phyloP scores from a whole-genome alignment of 2,888 invertebrate genomes.

The Lasioglossum zephyrum region DNA sequence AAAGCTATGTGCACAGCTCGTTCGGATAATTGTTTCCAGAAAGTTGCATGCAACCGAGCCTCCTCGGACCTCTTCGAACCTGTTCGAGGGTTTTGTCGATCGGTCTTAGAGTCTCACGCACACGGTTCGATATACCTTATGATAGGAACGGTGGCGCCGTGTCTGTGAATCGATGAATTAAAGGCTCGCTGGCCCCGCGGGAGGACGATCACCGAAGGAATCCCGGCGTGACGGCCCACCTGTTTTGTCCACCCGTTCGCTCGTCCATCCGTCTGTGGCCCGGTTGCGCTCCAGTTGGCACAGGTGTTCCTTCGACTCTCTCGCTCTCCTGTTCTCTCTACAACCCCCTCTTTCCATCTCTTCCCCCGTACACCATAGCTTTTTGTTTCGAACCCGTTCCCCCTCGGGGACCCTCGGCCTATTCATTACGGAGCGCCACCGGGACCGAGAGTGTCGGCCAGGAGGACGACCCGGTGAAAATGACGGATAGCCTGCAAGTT shows the following conservation, averaged over 20 bases:
- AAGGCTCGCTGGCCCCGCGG: slow-evolving; percentile 48
- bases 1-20: background rate
- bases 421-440: slow-evolving; percentile 66
- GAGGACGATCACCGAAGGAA: slow-evolving; percentile 69
- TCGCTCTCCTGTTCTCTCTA: slow-evolving; percentile 22
- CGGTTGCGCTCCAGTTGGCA: slow-evolving; percentile 83
- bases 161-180: slow-evolving; percentile 60
- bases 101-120: background rate
- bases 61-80: background rate
- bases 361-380: slow-evolving; percentile 11
- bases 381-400: slow-evolving; percentile 42
- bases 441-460: slow-evolving; percentile 54
- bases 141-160: slow-evolving; percentile 55
- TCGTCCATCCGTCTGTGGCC: slow-evolving; percentile 75
- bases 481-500: slow-evolving; percentile 63
- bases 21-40: slow-evolving; percentile 11
- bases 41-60: background rate
- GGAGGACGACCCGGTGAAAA: slow-evolving; percentile 48
- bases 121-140: background rate
- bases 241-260: slow-evolving; percentile 83
- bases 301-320: slow-evolving; percentile 80
- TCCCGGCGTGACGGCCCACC: slow-evolving; percentile 79
- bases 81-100: background rate
- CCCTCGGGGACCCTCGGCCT: slow-evolving; percentile 36
- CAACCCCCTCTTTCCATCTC: background rate